Percentiles rank a stretch among this genome's conserved stretches.
These are phyloP conservation scores for Hydractinia symbiolongicarpus DNA, from an alignment of 30 jellyfish, hydroid and myxozoan genomes.

Conservation along the genomic window DNA sequence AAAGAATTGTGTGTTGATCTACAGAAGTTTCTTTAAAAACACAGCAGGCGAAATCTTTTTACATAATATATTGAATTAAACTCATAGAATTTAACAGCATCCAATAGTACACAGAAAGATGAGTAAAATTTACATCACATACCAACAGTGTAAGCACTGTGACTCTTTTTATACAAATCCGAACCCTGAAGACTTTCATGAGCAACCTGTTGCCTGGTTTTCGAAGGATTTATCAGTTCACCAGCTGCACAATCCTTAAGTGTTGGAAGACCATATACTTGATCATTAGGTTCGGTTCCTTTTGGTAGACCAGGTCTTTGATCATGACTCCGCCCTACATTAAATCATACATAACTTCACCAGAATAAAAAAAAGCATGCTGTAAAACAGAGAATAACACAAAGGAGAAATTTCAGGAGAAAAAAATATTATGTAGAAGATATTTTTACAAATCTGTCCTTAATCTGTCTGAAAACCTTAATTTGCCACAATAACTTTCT, in stretches of 20 bases:
- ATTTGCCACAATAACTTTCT: too few species aligned
- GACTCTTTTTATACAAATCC: constrained; percentile 84
- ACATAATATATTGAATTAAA: too few species aligned
- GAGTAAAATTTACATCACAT: neutral
- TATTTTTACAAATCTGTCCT: too few species aligned
- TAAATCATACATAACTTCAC: neutral
- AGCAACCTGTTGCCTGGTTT: constrained; percentile 56
- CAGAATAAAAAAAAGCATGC: neutral
- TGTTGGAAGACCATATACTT: constrained; percentile 62
- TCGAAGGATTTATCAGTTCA: constrained; percentile 72
- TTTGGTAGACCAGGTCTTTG: constrained; percentile 81
- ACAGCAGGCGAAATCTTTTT: too few species aligned
- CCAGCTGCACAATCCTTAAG: constrained; percentile 86
- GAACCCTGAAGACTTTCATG: constrained; percentile 54
- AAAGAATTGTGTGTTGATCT: too few species aligned
- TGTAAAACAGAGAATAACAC: too few species aligned
- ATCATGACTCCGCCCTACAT: constrained; percentile 77
- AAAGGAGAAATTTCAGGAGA: neutral
- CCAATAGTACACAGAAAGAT: neutral
- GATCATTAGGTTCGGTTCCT: constrained; percentile 49
- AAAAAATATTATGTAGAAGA: too few species aligned
- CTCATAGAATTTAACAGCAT: too few species aligned
- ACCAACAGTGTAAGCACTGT: constrained; percentile 87
- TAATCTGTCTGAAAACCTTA: too few species aligned
- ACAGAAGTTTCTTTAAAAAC: too few species aligned